A percentile compares a stretch with the other conserved stretches of the same genome.
Conservation (phyloP, 2,888 invertebrate genomes). For the Apantesis nais region DNA sequence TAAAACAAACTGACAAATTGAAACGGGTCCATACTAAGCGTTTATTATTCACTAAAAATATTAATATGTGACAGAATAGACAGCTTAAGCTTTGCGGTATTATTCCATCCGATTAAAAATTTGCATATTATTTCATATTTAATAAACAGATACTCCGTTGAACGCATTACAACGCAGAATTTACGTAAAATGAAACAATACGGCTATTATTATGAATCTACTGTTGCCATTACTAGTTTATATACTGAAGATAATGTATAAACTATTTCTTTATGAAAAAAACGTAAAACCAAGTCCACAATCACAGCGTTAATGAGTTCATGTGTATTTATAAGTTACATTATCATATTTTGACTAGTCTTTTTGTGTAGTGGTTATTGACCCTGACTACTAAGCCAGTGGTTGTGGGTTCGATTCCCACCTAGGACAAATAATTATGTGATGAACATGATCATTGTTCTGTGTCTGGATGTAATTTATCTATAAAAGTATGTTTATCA, state of each 20-base stretch:
- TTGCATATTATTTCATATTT: neutral
- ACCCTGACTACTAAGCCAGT: no score
- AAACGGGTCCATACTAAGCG: neutral
- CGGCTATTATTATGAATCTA: conserved; percentile 2
- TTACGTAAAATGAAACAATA: conserved; percentile 6
- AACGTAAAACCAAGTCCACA: neutral
- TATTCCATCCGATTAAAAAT: conserved; percentile 1
- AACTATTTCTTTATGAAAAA: neutral
- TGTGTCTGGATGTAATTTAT: no score
- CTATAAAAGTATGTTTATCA: no score
- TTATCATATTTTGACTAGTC: no score
- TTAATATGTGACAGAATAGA: neutral
- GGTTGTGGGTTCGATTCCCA: no score
- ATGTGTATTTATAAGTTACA: neutral
- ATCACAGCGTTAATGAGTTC: neutral
- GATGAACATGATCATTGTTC: no score
- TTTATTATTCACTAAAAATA: neutral
- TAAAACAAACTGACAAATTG: neutral
- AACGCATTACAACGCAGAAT: conserved; percentile 2
- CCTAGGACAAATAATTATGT: no score
- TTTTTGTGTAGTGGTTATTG: no score
- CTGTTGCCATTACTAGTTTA: neutral
- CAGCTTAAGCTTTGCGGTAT: neutral
- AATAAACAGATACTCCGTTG: neutral
- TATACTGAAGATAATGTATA: neutral